Evolutionary conservation across 2,888 invertebrate species (phyloP).

Genomic region (Hylaea fasciaria): DNA sequence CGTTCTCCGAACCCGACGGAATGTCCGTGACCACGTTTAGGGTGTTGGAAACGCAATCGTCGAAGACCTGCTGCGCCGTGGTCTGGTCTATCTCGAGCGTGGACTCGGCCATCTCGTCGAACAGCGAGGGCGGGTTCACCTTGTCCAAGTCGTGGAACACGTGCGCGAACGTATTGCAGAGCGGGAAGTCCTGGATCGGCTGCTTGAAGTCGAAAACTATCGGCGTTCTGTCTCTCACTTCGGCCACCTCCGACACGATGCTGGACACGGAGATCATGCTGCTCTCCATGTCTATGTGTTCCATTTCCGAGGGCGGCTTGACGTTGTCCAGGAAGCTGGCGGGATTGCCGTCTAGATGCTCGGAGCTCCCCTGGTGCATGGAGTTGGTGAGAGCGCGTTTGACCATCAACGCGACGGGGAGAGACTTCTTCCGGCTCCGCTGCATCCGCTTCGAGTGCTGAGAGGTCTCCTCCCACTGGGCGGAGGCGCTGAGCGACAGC

Average conservation of each 20-base stretch:
- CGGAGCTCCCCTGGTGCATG: constrained; percentile 83
- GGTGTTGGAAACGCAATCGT: constrained; percentile 85
- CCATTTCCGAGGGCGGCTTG: constrained; percentile 93
- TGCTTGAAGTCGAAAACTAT: constrained; percentile 85
- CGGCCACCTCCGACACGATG: constrained; percentile 91
- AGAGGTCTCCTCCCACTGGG: constrained; percentile 78
- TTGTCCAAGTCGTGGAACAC: constrained; percentile 87
- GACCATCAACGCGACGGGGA: constrained; percentile 89
- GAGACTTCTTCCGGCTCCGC: constrained; percentile 87
- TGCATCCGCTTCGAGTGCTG: constrained; percentile 67
- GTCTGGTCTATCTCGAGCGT: constrained; percentile 79
- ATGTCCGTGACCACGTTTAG: constrained; percentile 84
- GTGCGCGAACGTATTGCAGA: constrained; percentile 70
- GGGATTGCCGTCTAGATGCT: constrained; percentile 86
- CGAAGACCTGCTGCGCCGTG: constrained; percentile 85
- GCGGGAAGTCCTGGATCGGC: constrained; percentile 80
- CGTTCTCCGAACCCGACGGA: constrained; percentile 82
- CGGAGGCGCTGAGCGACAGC: constrained; percentile 81
- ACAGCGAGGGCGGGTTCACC: constrained; percentile 89
- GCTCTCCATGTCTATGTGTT: constrained; percentile 90
- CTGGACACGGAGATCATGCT: constrained; percentile 94
- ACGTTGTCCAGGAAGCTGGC: constrained; percentile 90
- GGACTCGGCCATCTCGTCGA: constrained; percentile 88
- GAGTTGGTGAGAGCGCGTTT: constrained; percentile 88
- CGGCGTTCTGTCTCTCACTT: constrained; percentile 76